A percentile compares a stretch with the other conserved stretches of the same genome.
Evolutionary conservation across 2,797 vertebrate species (phyloP).

Genomic region (Orientallactaga sibirica): DNA sequence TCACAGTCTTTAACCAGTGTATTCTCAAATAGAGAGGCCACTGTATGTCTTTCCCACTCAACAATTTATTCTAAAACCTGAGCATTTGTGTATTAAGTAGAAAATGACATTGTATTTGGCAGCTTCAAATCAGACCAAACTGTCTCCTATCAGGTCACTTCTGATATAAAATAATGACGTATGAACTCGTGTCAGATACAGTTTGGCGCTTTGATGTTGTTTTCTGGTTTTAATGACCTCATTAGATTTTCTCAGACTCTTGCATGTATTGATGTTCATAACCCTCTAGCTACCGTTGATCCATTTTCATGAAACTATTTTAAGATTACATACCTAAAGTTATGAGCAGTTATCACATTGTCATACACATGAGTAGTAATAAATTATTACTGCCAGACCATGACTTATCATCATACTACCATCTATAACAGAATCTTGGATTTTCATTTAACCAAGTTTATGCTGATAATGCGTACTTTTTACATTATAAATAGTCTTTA

Average conservation of each 20-base stretch:
- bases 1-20: not conserved
- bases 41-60: not conserved
- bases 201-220: not conserved
- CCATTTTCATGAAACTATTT: conserved; percentile 36
- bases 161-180: conserved; percentile 22
- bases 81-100: conserved; percentile 4
- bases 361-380: not conserved
- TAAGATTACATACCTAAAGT: not conserved
- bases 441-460: conserved; percentile 56
- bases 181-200: not conserved
- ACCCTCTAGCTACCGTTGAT: conserved; percentile 13
- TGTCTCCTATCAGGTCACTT: not conserved
- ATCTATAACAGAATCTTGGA: not conserved
- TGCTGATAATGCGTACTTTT: not conserved
- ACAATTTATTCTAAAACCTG: not conserved
- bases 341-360: not conserved
- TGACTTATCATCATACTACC: not conserved
- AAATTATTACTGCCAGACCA: not conserved
- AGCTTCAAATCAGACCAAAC: not conserved
- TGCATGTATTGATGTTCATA: not conserved
- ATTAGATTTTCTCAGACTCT: not conserved
- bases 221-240: conserved; percentile 24
- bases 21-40: not conserved
- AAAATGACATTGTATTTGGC: conserved; percentile 5
- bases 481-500: conserved; percentile 31